Evolutionary conservation across 2,888 invertebrate genomes (phyloP), one percentile per base, ranked within the genome.

Genomic region (Ectobius pallidus): DNA sequence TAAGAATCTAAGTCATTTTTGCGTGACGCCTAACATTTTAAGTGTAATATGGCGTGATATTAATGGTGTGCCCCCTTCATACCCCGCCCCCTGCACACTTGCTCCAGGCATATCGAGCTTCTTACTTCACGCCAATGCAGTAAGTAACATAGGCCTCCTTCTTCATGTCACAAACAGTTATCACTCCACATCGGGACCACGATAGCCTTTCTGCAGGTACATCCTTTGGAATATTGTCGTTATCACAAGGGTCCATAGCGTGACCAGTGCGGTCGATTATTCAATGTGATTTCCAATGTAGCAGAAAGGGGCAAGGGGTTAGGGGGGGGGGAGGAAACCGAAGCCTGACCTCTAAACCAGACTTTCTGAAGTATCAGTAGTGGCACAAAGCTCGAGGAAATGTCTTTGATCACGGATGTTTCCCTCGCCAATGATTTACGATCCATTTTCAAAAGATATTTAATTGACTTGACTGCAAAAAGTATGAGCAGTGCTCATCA

Each of bases 11-110:
- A 44, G 44, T 44, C 27, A 30, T 30, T 65, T 22, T 65, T 46
- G 65, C 65, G 65, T 65, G 65, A 18, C 39, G 27, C n/a, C 22
- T 44, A 22, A 44, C 27, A 27, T 46, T 58, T 30, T 65, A 27
- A 65, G 46, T 46, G 65, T 27, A 46, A 30, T 65, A 44, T 65
- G 46, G 65, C 65, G 46, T 65, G 65, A 46, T 65, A 46, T 65
- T 65, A 65, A 25, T 65, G 65, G 11, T 63, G 16, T 22, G 9
- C n/a, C 14, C 39, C 39, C 6, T 27, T 6, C 42, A 25, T 22
- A 18, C 65, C 44, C 16, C 63, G 14, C 16, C 65, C 18, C 11
- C 9, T 6, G 30, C 32, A 18, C 39, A 20, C 61, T 3, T n/a
- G 18, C 32, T 7, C 61, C 16, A 55, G 49, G 39, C 27, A 30